phyloP scores from a whole-genome alignment of 2,888 invertebrate species.

The Gari tellinella region DNA sequence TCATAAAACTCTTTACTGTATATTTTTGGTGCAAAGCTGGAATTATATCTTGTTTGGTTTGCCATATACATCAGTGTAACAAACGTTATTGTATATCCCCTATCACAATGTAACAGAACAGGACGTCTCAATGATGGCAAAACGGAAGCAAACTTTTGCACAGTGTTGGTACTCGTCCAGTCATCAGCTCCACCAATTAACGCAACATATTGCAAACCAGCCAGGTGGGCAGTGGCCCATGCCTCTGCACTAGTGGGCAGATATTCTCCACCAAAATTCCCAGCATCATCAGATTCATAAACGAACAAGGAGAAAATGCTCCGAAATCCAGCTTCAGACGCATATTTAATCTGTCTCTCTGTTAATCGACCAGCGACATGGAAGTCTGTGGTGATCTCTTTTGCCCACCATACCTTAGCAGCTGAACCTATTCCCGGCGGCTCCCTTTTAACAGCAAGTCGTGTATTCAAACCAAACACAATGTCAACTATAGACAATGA shows the following conservation, averaged over 20 bases:
- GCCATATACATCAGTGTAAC: conserved; percentile 72
- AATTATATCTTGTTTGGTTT: conserved; percentile 66
- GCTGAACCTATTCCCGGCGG: conserved; percentile 70
- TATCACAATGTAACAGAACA: conserved; percentile 68
- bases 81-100: conserved; percentile 72
- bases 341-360: conserved; percentile 77
- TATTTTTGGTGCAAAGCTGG: conserved; percentile 66
- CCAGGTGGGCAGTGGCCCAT: conserved; percentile 57
- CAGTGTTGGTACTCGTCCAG: conserved; percentile 71
- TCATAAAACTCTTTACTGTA: conserved; percentile 69
- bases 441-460: conserved; percentile 34
- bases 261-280: conserved; percentile 70
- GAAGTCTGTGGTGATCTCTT: conserved; percentile 74
- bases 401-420: conserved; percentile 80
- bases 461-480: no score
- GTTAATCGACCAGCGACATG: conserved; percentile 76
- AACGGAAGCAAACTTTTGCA: conserved; percentile 63
- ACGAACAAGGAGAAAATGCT: conserved; percentile 74
- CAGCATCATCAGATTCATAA: conserved; percentile 54
- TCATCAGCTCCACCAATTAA: conserved; percentile 69
- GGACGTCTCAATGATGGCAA: conserved; percentile 56
- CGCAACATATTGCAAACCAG: conserved; percentile 68
- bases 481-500: no score
- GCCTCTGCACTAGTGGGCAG: conserved; percentile 69
- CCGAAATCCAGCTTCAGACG: conserved; percentile 77